Conservation (phyloP, 2,113 vertebrate genomes). For the Paedocypris sp. region DNA sequence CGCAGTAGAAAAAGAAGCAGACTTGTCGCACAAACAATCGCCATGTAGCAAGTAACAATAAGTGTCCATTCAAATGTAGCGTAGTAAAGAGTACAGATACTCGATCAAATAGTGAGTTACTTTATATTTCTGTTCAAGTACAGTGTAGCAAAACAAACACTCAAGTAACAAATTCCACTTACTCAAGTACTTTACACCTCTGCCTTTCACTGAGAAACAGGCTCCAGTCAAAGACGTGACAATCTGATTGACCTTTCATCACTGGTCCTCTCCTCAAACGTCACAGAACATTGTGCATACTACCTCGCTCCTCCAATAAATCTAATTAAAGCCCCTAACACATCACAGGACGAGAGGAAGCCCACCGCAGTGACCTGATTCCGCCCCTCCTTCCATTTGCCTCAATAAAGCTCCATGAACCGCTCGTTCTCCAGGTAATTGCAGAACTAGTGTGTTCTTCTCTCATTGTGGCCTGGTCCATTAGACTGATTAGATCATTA, state of each 20-base stretch:
- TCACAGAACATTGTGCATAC: background rate
- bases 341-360: slow-evolving; percentile 3
- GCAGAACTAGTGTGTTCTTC: slow-evolving; percentile 1
- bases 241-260: slow-evolving; percentile 3
- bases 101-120: no score
- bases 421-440: slow-evolving; percentile 18
- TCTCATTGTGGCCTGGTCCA: background rate
- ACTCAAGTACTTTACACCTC: no score
- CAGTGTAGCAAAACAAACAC: no score
- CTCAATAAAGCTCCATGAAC: slow-evolving; percentile 31
- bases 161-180: no score
- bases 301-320: slow-evolving; percentile 1
- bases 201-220: no score
- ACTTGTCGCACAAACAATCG: no score
- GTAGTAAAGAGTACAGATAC: no score
- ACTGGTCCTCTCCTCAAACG: background rate
- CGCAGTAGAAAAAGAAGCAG: no score
- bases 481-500: slow-evolving; percentile 8
- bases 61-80: no score
- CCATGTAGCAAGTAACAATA: no score
- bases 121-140: no score
- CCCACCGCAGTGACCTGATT: slow-evolving; percentile 20
- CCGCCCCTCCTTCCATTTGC: background rate
- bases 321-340: slow-evolving; percentile 16
- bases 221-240: no score